phyloP scores from a whole-genome alignment of 2,113 vertebrate species.

The Esox niger region DNA sequence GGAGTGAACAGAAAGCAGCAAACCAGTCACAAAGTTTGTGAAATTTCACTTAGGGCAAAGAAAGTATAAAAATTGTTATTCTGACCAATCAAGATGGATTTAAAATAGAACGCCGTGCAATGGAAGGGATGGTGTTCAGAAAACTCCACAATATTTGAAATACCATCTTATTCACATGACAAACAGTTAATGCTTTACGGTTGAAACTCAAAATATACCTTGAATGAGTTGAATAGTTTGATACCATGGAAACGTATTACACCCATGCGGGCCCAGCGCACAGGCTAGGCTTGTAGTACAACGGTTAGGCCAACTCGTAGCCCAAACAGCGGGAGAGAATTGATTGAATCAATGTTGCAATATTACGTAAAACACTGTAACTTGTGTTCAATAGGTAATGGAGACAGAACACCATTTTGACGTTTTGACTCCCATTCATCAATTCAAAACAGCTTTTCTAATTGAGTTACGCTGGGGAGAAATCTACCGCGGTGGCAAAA shows the following conservation, averaged over 20 bases:
- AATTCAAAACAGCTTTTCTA: not conserved
- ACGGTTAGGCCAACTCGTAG: not conserved
- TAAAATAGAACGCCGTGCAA: not conserved
- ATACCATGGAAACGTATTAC: constrained; percentile 35
- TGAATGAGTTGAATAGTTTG: constrained; percentile 8
- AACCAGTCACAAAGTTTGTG: not conserved
- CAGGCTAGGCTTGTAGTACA: too few species aligned
- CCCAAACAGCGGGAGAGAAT: not conserved
- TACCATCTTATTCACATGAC: not conserved
- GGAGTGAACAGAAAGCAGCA: not conserved
- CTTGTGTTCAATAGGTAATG: not conserved
- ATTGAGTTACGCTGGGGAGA: not conserved
- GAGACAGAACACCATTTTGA: not conserved
- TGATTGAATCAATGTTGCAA: not conserved
- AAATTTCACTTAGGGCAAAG: not conserved
- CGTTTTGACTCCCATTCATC: not conserved
- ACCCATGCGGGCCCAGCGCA: constrained; percentile 10
- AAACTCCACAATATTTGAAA: not conserved
- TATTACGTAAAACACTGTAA: not conserved
- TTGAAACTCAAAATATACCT: not conserved
- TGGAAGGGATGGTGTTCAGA: not conserved
- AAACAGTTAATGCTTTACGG: not conserved
- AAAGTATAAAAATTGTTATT: not conserved
- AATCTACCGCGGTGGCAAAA: not conserved
- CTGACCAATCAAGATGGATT: not conserved